Conservation (phyloP, 2,797 vertebrate genomes). For the Chiroxiphia lanceolata region DNA sequence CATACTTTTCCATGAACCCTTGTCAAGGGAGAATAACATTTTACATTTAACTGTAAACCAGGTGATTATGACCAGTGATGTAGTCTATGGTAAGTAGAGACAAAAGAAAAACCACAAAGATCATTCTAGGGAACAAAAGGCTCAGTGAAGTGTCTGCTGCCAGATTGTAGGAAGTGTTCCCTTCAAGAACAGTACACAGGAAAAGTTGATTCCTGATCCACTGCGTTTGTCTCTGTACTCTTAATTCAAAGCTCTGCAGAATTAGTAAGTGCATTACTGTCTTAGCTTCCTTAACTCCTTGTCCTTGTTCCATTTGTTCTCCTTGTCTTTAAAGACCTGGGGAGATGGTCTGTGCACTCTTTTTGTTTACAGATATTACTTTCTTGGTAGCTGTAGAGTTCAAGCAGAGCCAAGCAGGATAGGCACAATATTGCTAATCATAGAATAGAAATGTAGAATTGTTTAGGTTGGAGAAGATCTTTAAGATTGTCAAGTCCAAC, state of each 20-base stretch:
- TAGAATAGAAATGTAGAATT: neutral
- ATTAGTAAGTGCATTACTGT: neutral
- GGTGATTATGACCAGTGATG: neutral
- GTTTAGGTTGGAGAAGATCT: neutral
- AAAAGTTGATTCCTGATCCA: neutral
- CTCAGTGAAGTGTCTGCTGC: neutral
- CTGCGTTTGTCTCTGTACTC: neutral
- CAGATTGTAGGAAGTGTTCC: neutral
- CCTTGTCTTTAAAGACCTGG: neutral
- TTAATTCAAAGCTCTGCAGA: neutral
- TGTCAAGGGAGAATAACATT: neutral
- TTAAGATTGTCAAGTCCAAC: neutral
- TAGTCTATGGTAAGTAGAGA: neutral
- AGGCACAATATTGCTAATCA: neutral
- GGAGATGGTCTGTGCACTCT: neutral
- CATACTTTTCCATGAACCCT: neutral
- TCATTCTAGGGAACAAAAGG: neutral
- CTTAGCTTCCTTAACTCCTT: neutral
- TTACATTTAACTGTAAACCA: neutral
- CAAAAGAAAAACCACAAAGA: neutral
- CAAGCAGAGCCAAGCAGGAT: neutral
- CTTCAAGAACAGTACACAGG: neutral
- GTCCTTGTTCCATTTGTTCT: neutral
- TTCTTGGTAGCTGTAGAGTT: neutral
- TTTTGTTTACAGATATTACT: neutral